A percentile compares a stretch with the other conserved stretches of the same genome.
Conservation (phyloP, 2,797 vertebrate genomes). For the Manis javanica region DNA sequence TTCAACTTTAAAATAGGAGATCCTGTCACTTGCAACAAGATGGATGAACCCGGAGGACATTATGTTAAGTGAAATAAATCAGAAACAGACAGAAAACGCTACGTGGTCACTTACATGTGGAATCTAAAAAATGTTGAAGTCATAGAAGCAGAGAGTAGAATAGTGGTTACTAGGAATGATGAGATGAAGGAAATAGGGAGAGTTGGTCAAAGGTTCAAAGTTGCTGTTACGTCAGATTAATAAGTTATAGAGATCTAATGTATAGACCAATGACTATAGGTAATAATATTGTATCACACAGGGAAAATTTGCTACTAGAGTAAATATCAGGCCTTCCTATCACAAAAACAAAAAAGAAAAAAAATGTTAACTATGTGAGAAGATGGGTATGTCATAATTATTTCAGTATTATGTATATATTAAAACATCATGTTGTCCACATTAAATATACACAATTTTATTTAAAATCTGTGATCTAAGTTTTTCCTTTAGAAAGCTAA, state of each 20-base stretch:
- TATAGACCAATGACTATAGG: neutral
- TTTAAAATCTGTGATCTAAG: neutral
- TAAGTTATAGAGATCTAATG: neutral
- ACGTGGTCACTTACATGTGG: neutral
- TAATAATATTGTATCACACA: neutral
- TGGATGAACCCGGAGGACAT: neutral
- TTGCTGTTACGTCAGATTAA: neutral
- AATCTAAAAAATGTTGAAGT: neutral
- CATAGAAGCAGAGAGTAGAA: neutral
- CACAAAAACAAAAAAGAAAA: neutral
- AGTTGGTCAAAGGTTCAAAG: neutral
- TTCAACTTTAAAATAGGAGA: neutral
- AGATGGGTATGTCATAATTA: neutral
- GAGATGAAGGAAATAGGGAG: rapidly evolving
- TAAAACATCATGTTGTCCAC: neutral
- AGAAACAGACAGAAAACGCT: neutral
- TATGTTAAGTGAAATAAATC: neutral
- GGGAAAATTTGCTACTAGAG: neutral
- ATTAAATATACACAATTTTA: neutral
- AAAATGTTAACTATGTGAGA: neutral
- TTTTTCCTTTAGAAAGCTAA: neutral
- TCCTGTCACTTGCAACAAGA: neutral
- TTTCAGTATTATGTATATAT: neutral
- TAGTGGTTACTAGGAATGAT: too few species aligned
- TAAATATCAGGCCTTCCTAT: neutral